phyloP scores from a whole-genome alignment of 92 coral and sea anemone genomes.

The Siderastrea siderea region DNA sequence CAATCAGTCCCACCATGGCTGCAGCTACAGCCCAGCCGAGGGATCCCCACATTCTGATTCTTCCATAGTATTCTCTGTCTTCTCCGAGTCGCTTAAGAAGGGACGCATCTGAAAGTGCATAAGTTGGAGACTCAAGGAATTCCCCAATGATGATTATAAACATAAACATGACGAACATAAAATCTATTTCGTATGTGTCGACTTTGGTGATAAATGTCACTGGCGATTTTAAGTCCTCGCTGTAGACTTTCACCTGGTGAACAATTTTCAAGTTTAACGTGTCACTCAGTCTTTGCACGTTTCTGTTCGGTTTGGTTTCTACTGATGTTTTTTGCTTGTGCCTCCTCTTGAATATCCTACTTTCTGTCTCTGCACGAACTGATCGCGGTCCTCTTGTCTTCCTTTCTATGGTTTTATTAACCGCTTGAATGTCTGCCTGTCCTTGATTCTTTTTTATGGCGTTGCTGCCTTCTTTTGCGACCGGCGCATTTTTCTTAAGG shows the following conservation, averaged over 20 bases:
- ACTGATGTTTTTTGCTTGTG: neutral
- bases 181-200: slow-evolving; percentile 69
- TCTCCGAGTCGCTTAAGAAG: slow-evolving; percentile 88
- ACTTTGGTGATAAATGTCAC: slow-evolving; percentile 61
- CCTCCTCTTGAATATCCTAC: neutral
- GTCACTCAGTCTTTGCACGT: neutral
- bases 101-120: slow-evolving; percentile 92
- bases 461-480: no score
- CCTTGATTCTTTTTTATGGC: neutral
- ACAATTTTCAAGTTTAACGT: slow-evolving; percentile 2
- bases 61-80: slow-evolving; percentile 85
- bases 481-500: neutral
- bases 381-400: neutral
- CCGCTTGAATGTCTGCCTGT: neutral
- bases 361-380: neutral
- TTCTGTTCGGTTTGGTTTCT: neutral
- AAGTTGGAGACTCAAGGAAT: slow-evolving; percentile 91
- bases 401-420: neutral
- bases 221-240: slow-evolving; percentile 31
- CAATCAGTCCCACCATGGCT: slow-evolving; percentile 72
- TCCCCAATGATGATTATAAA: slow-evolving; percentile 88
- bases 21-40: slow-evolving; percentile 92
- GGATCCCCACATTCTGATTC: slow-evolving; percentile 93
- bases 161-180: slow-evolving; percentile 75
- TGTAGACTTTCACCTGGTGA: slow-evolving; percentile 28